Evolutionary conservation across 1,140 invertebrate genomes (phyloP).

Genomic region (Magallana angulata): DNA sequence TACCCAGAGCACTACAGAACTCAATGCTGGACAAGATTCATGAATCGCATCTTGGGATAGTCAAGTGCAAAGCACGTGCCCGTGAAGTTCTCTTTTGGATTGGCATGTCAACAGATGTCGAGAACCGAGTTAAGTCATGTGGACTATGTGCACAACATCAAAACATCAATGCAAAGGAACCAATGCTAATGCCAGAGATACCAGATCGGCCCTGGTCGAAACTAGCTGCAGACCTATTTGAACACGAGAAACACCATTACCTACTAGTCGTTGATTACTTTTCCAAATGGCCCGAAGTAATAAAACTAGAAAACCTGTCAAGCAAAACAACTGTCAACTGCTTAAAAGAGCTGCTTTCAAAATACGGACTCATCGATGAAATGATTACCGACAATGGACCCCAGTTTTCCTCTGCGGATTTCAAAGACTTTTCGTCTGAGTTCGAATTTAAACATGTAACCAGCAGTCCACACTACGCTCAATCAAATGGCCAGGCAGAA

Average conservation of each 20-base stretch:
- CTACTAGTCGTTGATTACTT: constrained; percentile 48
- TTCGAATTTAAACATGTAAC: constrained; percentile 52
- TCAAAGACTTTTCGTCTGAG: constrained; percentile 23
- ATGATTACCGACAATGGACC: constrained; percentile 54
- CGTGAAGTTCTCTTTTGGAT: constrained; percentile 58
- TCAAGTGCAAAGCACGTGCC: constrained; percentile 56
- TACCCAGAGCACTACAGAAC: constrained; percentile 46
- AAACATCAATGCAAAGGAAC: constrained; percentile 44
- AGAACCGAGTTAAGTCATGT: constrained; percentile 53
- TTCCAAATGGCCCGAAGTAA: constrained; percentile 37
- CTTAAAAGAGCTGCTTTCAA: background rate
- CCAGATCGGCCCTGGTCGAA: constrained; percentile 49
- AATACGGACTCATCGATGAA: constrained; percentile 37
- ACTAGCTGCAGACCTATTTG: constrained; percentile 47
- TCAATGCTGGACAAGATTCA: constrained; percentile 54
- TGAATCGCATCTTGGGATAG: constrained; percentile 55
- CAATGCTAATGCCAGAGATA: constrained; percentile 40
- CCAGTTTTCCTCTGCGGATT: constrained; percentile 46
- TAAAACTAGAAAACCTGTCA: constrained; percentile 21
- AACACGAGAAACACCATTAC: constrained; percentile 39
- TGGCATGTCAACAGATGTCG: constrained; percentile 58
- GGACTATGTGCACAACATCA: constrained; percentile 55
- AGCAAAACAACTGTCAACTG: constrained; percentile 37
- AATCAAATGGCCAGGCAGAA: constrained; percentile 71
- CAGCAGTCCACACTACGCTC: constrained; percentile 66